phyloP scores from a whole-genome alignment of 2,113 vertebrate genomes.

The Hemicordylus capensis region DNA sequence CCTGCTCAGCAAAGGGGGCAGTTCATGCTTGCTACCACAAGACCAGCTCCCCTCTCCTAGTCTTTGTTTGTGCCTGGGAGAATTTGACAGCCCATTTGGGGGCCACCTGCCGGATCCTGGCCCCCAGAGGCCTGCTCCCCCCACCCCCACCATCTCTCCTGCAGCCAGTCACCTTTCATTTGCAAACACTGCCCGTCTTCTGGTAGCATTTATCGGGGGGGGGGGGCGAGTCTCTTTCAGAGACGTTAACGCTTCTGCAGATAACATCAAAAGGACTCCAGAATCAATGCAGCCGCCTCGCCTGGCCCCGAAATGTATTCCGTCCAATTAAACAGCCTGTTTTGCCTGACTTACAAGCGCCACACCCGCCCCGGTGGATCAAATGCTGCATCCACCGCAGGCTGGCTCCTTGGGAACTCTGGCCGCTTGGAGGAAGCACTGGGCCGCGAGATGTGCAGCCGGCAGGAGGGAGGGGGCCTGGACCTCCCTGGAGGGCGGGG shows the following conservation, averaged over 20 bases:
- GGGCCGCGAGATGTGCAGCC: too few relatives aligned
- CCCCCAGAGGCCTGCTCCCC: not conserved
- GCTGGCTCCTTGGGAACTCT: not conserved
- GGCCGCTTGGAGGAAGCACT: not conserved
- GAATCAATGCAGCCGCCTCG: constrained; percentile 7
- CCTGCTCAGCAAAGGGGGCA: too few relatives aligned
- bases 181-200: constrained; percentile 21
- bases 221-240: constrained; percentile 3
- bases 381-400: not conserved
- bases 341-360: not conserved
- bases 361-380: not conserved
- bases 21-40: too few relatives aligned
- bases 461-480: too few relatives aligned
- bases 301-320: constrained; percentile 11
- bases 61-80: too few relatives aligned
- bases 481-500: too few relatives aligned
- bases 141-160: not conserved
- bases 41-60: too few relatives aligned
- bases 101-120: not conserved
- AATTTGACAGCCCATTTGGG: not conserved
- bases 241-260: constrained; percentile 39
- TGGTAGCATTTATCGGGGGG: not conserved
- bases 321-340: constrained; percentile 5
- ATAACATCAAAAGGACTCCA: constrained; percentile 12
- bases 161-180: not conserved